Conservation (phyloP, 2,797 vertebrate species). For the Peromyscus aztecus region DNA sequence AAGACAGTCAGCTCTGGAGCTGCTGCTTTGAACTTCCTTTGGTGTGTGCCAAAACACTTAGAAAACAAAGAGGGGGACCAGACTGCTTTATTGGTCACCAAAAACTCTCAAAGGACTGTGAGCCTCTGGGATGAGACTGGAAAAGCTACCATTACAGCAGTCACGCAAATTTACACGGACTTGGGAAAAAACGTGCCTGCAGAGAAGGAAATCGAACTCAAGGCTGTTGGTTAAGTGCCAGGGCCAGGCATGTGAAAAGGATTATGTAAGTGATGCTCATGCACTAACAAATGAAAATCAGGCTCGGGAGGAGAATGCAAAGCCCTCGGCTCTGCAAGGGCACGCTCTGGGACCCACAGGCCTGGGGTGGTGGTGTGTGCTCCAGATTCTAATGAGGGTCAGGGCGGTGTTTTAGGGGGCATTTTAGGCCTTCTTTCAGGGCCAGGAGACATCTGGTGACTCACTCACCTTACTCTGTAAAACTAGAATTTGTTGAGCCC, state of each 20-base stretch:
- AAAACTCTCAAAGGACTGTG: slow-evolving; percentile 9
- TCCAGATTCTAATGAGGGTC: background rate
- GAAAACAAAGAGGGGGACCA: background rate
- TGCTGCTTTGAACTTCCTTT: background rate
- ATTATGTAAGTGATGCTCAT: background rate
- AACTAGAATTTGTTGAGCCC: slow-evolving; percentile 95
- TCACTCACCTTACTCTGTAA: slow-evolving; percentile 93
- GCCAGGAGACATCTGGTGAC: accelerated
- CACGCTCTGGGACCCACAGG: accelerated
- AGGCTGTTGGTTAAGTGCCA: background rate
- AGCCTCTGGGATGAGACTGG: slow-evolving; percentile 61
- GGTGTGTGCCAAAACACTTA: background rate
- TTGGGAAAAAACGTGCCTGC: background rate
- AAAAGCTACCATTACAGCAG: slow-evolving; percentile 39
- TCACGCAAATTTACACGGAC: slow-evolving; percentile 24
- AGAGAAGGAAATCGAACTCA: slow-evolving; percentile 29
- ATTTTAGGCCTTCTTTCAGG: no score
- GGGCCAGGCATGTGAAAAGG: slow-evolving; percentile 15
- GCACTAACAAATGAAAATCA: slow-evolving; percentile 27
- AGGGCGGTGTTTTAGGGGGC: background rate
- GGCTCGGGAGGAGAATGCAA: background rate
- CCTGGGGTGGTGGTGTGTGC: background rate
- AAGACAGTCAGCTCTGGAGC: accelerated
- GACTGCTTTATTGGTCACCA: background rate
- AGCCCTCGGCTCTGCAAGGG: background rate